Percentiles rank a stretch among this genome's conserved stretches.
Conservation (phyloP, 2,797 vertebrate species). For the Pyrrhura leucotis region DNA sequence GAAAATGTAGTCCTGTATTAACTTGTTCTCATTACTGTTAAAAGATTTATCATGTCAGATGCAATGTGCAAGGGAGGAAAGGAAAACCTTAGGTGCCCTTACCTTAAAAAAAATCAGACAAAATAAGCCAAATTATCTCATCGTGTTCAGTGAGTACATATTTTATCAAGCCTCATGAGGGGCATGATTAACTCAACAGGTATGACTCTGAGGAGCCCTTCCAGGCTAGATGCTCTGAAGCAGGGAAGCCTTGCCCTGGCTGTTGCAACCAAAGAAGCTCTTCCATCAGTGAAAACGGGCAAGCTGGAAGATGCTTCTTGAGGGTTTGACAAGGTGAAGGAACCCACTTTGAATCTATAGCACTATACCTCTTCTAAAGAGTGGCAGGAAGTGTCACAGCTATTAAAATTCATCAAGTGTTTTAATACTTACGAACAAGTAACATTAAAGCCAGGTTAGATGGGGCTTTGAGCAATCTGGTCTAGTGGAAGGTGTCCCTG, state of each 20-base stretch:
- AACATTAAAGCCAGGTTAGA: background rate
- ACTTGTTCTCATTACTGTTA: conserved; percentile 57
- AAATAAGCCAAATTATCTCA: background rate
- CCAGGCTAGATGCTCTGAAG: background rate
- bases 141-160: background rate
- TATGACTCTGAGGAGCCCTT: background rate
- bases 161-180: background rate
- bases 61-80: background rate
- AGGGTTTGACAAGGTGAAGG: background rate
- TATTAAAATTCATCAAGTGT: background rate
- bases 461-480: background rate
- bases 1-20: conserved; percentile 57
- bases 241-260: background rate
- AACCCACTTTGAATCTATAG: background rate
- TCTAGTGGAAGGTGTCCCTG: background rate
- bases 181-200: background rate
- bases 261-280: background rate
- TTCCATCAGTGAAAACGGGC: background rate
- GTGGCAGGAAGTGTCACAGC: background rate
- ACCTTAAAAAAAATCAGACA: background rate
- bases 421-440: background rate
- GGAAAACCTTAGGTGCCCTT: conserved; percentile 19
- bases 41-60: conserved; percentile 37
- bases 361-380: background rate
- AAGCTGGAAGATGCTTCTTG: background rate